Evolutionary conservation across 2,888 invertebrate species (phyloP), one percentile per base, ranked within the genome.

Genomic region (Tenthredo scrophulariae): DNA sequence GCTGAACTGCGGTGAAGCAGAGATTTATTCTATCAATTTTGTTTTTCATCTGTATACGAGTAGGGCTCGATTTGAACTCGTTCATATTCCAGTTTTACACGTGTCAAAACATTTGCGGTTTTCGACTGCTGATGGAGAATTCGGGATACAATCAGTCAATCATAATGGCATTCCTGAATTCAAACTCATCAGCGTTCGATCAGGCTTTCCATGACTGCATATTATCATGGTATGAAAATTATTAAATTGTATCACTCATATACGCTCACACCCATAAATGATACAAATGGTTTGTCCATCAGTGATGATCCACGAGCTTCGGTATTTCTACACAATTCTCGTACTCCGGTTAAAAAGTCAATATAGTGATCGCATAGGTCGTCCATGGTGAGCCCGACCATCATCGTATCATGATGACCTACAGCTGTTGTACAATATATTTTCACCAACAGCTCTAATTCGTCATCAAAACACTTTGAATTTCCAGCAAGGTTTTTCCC

Each of bases 51-150:
- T 37, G 26, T 9, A 33, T 37, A n/a, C 10, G n/a, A 15, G 29
- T 9, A 22, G 22, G 43, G 4, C 70, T 29, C 70, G 33, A 18
- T 33, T 18, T 15, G 15, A 43, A 43, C n/a, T 40, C 43, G 7
- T 7, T 22, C 37, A n/a, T 40, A 43, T 22, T 26, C 22, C 72
- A n/a, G 40, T 74, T 74, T 22, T 6, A 26, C 26, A 26, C 33
- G 13, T 74, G 37, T 26, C n/a, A 43, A 74, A 10, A 74, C n/a
- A 74, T 43, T 74, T n/a, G 43, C 37, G 40, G 29, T 83, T 86
- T 22, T 85, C 87, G n/a, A 91, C 91, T 6, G 86, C 86, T 0
- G 88, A 62, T 1, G 13, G 62, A 26, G 26, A 26, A 26, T 87
- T 18, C 84, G n/a, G 26, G 18, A 37, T 18, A 13, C 54, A 15